phyloP scores from a whole-genome alignment of 2,888 invertebrate genomes.

The Tenthredo scrophulariae region DNA sequence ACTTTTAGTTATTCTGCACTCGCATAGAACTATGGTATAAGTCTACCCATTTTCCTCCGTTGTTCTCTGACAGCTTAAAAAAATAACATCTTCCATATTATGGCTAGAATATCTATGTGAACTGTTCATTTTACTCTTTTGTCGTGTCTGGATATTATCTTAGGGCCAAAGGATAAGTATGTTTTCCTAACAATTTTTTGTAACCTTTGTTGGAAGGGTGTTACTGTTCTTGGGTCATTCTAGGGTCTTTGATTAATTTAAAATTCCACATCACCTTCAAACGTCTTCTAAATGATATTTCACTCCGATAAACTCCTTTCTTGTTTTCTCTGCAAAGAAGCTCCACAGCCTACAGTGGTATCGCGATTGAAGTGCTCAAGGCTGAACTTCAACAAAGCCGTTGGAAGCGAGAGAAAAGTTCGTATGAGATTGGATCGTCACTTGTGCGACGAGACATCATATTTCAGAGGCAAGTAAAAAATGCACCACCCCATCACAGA shows the following conservation, averaged over 20 bases:
- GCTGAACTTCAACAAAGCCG: slow-evolving; percentile 42
- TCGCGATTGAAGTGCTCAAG: slow-evolving; percentile 36
- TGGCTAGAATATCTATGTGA: slow-evolving; percentile 30
- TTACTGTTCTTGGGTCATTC: slow-evolving; percentile 38
- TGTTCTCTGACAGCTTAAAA: slow-evolving; percentile 36
- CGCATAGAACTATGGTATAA: slow-evolving; percentile 2
- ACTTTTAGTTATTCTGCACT: slow-evolving; percentile 9
- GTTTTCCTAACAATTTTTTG: slow-evolving; percentile 45
- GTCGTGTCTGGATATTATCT: slow-evolving; percentile 42
- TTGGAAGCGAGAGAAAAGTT: slow-evolving; percentile 35
- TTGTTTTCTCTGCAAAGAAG: slow-evolving; percentile 32
- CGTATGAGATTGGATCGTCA: slow-evolving; percentile 48
- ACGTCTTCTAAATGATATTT: slow-evolving; percentile 24
- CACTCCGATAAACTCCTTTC: slow-evolving; percentile 18
- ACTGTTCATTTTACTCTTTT: slow-evolving; percentile 21
- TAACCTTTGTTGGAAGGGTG: neutral
- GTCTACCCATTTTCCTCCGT: slow-evolving; percentile 36
- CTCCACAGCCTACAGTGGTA: neutral
- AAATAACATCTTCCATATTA: slow-evolving; percentile 31
- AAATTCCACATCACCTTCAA: slow-evolving; percentile 17
- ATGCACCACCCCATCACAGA: slow-evolving; percentile 44
- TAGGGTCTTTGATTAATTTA: neutral
- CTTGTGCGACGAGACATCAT: slow-evolving; percentile 45
- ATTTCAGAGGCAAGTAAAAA: slow-evolving; percentile 49
- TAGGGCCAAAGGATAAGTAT: slow-evolving; percentile 29